phyloP scores from a whole-genome alignment of 2,888 invertebrate genomes.

The Tipula confusa region DNA sequence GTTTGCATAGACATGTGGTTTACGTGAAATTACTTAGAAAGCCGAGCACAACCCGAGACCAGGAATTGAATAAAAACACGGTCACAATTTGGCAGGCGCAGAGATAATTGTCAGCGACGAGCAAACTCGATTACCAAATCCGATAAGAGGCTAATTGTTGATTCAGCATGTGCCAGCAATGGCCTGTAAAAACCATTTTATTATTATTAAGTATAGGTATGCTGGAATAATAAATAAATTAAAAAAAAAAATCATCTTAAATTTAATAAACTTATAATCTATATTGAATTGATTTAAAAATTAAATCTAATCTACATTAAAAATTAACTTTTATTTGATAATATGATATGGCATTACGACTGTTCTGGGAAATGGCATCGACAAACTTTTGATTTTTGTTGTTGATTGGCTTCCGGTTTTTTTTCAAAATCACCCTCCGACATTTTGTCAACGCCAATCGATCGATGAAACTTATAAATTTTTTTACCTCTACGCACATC shows the following conservation, averaged over 20 bases:
- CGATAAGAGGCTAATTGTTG: no score
- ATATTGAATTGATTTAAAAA: background rate
- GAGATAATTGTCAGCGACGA: no score
- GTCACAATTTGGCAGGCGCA: no score
- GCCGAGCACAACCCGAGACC: no score
- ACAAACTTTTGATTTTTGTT: background rate
- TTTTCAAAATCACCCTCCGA: background rate
- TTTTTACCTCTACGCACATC: background rate
- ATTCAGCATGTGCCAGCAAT: no score
- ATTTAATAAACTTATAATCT: background rate
- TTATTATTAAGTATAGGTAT: no score
- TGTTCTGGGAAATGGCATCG: background rate
- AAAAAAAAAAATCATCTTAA: background rate
- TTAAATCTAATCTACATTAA: background rate
- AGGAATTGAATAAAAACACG: no score
- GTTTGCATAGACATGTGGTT: no score
- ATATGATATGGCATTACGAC: background rate
- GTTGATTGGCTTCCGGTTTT: background rate
- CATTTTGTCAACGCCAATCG: background rate
- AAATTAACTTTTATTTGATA: slow-evolving; percentile 13
- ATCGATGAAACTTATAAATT: background rate
- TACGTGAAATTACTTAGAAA: no score
- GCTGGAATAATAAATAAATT: background rate
- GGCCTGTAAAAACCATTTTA: no score
- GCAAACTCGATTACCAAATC: no score